These are phyloP conservation scores for Enteromius radiatus DNA, from an alignment of 2,797 vertebrate species.

Conservation along the genomic window DNA sequence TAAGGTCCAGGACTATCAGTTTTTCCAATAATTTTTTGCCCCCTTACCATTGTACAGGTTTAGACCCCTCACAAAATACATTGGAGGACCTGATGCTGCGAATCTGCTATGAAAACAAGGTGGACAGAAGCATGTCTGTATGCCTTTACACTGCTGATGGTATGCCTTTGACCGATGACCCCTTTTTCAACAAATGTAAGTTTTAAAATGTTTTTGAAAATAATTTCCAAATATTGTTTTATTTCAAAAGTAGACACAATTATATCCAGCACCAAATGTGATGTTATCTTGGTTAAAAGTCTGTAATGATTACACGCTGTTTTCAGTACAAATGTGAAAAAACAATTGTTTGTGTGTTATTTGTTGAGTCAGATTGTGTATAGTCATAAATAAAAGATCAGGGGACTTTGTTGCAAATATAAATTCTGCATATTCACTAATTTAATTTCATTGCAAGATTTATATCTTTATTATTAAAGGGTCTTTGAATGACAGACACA, in stretches of 20 bases:
- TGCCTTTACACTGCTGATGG: conserved; percentile 70
- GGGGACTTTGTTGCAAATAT: background rate
- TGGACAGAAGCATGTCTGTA: conserved; percentile 56
- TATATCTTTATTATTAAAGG: conserved; percentile 54
- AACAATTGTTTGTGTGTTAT: background rate
- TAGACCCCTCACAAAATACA: conserved; percentile 69
- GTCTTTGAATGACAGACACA: conserved; percentile 70
- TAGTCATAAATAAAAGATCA: background rate
- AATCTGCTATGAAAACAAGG: conserved; percentile 62
- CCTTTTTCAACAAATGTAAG: conserved; percentile 69
- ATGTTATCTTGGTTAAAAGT: background rate
- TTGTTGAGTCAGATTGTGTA: background rate
- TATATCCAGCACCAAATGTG: background rate
- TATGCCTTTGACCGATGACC: conserved; percentile 72
- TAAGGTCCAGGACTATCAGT: background rate
- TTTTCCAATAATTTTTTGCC: background rate
- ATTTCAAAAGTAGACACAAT: background rate
- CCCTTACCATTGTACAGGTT: conserved; percentile 51
- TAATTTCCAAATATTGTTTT: background rate
- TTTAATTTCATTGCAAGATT: background rate
- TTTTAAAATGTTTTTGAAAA: background rate
- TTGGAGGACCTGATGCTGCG: conserved; percentile 71
- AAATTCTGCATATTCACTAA: background rate
- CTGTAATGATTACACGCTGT: background rate
- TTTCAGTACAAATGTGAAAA: background rate